These are phyloP conservation scores for Onychostruthus taczanowskii DNA, from an alignment of 2,113 vertebrate genomes.

Conservation along the genomic window DNA sequence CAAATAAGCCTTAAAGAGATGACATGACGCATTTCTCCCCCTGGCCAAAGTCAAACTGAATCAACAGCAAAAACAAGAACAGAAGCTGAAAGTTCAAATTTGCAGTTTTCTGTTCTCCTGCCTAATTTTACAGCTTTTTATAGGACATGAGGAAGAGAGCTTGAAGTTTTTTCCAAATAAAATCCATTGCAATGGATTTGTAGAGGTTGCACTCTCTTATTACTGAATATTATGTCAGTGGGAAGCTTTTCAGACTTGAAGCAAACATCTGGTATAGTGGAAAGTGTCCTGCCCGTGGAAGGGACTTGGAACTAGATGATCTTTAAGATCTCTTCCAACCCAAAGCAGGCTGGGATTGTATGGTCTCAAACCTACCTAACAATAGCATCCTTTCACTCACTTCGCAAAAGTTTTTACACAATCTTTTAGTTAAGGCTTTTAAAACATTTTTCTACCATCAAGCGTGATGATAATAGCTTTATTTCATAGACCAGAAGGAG, in stretches of 20 bases:
- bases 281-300: neutral
- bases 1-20: neutral
- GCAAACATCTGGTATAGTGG: neutral
- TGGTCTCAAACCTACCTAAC: neutral
- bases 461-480: neutral
- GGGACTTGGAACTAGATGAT: neutral
- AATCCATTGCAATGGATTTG: neutral
- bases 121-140: neutral
- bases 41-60: slow-evolving; percentile 9
- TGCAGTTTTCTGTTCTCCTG: slow-evolving; percentile 15
- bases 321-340: neutral
- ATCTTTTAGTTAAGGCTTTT: neutral
- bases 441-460: neutral
- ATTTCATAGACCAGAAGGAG: neutral
- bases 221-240: neutral
- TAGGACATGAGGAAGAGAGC: neutral
- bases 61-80: slow-evolving; percentile 10
- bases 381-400: neutral
- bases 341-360: neutral
- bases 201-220: neutral
- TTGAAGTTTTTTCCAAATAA: neutral
- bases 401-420: neutral
- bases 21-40: neutral
- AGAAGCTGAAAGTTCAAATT: slow-evolving; percentile 25
- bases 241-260: neutral